Evolutionary conservation across 1,140 invertebrate species (phyloP), one percentile per base, ranked within the genome.

Genomic region (Leguminivora glycinivorella): DNA sequence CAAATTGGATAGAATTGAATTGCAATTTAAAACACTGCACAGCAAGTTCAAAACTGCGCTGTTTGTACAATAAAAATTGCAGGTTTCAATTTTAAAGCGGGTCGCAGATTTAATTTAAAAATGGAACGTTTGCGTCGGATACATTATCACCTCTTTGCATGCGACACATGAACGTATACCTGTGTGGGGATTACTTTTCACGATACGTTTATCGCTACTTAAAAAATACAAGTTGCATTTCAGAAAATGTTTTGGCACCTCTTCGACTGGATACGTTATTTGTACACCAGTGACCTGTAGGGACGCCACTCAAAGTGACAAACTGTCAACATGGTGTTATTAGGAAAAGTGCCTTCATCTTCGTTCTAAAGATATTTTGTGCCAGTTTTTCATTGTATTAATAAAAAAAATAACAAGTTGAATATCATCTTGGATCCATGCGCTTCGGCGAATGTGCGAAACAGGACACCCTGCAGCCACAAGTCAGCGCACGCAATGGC

Each of bases 111-210:
- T 10, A 34, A 22, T 63, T 63, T 26, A 1, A 17, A 63, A 26
- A 63, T 29, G 58, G 58, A 63, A 29, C 58, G 58, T 1, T 63
- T 22, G 14, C 24, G 9, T 29, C 25, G 25, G 6, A 22, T 34
- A 31, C 26, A 63, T 34, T 63, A 63, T 63, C 58, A 31, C 26
- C 26, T 29, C 29, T 29, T 63, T 63, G 58, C 58, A 63, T 63
- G 58, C 26, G n/a, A 19, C 26, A 31, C 58, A 63, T 31, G 17
- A 22, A 31, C 17, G 25, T 31, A 63, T n/a, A 26, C 10, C 14
- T 38, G 34, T 34, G 31, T 38, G 19, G 4, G 25, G 29, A 31
- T 63, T 29, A 31, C 58, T 63, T 63, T 63, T 63, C 58, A 26
- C 56, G 9, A 34, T 34, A 29, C n/a, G n/a, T n/a, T n/a, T n/a